Percentiles rank a stretch among this genome's conserved stretches.
These are phyloP conservation scores for Sycophila texana DNA, from an alignment of 2,888 invertebrate species.

Conservation along the genomic window DNA sequence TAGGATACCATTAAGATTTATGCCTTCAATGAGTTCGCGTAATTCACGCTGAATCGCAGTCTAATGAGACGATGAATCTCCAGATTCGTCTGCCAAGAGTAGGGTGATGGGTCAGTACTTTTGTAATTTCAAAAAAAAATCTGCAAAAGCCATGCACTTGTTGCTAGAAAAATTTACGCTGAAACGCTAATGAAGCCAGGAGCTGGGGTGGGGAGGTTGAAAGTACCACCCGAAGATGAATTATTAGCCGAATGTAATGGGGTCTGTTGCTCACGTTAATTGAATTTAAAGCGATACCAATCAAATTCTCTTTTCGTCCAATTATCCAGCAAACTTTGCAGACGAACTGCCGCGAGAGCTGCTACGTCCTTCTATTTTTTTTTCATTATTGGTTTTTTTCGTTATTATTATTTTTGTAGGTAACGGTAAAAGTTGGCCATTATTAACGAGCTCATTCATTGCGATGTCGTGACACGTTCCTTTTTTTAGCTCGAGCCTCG, in stretches of 20 bases:
- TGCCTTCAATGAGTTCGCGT: no score
- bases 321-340: constrained; percentile 26
- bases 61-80: no score
- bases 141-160: no score
- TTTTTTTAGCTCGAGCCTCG: not conserved
- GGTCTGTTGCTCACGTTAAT: constrained; percentile 4
- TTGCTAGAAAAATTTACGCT: no score
- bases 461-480: not conserved
- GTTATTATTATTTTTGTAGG: constrained; percentile 16
- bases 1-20: no score
- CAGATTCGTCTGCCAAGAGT: no score
- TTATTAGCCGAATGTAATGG: not conserved
- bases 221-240: not conserved
- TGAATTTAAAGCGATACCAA: constrained; percentile 11
- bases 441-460: constrained; percentile 39
- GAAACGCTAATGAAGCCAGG: no score
- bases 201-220: no score
- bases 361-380: constrained; percentile 6
- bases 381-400: not conserved
- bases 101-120: no score
- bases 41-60: no score
- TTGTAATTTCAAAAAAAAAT: no score
- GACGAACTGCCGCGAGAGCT: constrained; percentile 6
- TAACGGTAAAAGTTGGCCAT: constrained; percentile 38
- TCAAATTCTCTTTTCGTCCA: constrained; percentile 31